phyloP scores from a whole-genome alignment of 2,797 vertebrate genomes.

The Poecilia gillii region DNA sequence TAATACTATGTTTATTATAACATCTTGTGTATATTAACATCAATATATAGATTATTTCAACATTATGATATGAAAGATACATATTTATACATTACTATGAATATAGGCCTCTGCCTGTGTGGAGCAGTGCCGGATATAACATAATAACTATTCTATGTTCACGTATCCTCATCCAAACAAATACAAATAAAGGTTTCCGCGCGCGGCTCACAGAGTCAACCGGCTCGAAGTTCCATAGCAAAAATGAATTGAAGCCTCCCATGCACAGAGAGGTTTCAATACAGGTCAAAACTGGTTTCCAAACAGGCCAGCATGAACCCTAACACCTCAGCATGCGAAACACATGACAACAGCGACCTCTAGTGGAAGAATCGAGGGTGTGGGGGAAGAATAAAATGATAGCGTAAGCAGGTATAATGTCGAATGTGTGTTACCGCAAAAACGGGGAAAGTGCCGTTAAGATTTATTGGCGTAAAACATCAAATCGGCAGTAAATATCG shows the following conservation, averaged over 20 bases:
- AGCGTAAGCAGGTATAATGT: conserved; percentile 1
- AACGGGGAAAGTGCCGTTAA: conserved; percentile 23
- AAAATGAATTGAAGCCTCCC: conserved; percentile 79
- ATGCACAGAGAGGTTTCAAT: conserved; percentile 83
- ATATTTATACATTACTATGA: conserved; percentile 81
- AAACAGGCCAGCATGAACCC: conserved; percentile 72
- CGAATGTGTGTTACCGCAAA: conserved; percentile 19
- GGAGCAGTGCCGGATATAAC: conserved; percentile 72
- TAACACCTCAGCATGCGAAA: conserved; percentile 66
- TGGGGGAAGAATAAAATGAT: conserved; percentile 24
- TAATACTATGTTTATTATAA: conserved; percentile 83
- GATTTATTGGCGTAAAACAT: conserved; percentile 31
- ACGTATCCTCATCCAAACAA: conserved; percentile 72
- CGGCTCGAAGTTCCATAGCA: conserved; percentile 58
- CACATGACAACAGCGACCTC: conserved; percentile 62
- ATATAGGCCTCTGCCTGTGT: conserved; percentile 68
- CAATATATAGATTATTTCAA: conserved; percentile 78
- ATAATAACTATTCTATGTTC: conserved; percentile 77
- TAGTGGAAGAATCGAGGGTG: conserved; percentile 41
- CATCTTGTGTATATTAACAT: conserved; percentile 74
- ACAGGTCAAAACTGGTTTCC: conserved; percentile 78
- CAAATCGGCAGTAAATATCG: conserved; percentile 43
- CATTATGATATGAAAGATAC: conserved; percentile 81
- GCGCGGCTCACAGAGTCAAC: conserved; percentile 45
- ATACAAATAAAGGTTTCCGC: conserved; percentile 71